phyloP scores from a whole-genome alignment of 2,113 vertebrate genomes.

The Neodon shergylaensis region DNA sequence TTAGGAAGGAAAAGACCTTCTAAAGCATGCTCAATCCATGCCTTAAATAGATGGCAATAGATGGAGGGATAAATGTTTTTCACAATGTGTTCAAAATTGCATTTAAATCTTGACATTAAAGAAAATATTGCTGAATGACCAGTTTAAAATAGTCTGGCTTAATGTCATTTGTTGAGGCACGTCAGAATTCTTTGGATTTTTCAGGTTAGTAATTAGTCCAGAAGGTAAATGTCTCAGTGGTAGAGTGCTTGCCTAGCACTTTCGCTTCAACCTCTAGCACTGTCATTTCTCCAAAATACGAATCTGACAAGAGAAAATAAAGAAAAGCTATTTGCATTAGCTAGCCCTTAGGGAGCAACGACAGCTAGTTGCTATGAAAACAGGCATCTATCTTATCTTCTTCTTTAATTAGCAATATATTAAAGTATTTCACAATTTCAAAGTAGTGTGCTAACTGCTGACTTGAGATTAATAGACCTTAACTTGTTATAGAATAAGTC shows the following conservation, averaged over 20 bases:
- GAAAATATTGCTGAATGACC: neutral
- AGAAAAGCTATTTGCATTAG: neutral
- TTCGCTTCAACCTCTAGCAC: neutral
- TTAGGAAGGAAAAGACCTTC: neutral
- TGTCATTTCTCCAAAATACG: neutral
- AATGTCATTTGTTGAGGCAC: neutral
- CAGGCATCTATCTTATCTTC: constrained; percentile 10
- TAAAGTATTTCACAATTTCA: constrained; percentile 2
- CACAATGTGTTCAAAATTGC: neutral
- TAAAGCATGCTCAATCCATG: neutral
- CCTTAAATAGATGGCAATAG: neutral
- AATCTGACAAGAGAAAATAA: neutral
- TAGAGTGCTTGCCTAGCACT: neutral
- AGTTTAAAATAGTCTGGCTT: neutral
- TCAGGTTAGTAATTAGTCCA: neutral
- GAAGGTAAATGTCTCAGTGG: neutral
- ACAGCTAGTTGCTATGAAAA: neutral
- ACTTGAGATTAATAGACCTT: constrained; percentile 33
- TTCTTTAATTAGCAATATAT: constrained; percentile 11
- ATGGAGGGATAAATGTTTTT: neutral
- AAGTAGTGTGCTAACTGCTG: neutral
- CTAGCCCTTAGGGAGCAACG: neutral
- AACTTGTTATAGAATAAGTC: neutral
- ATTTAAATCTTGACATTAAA: neutral
- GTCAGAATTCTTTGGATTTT: neutral